These are phyloP conservation scores for zebrafish (Danio rerio) DNA, from an alignment of 2,113 vertebrate species.

Conservation along the genomic window GRCz12tu NC_133180.1:77476501-77477000, in stretches of 20 bases:
- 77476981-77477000: no score
- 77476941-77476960: no score
- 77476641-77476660: neutral
- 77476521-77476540: neutral
- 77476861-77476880: no score
- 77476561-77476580: neutral
- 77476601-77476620: neutral
- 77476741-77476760: neutral
- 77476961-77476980: no score
- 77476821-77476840: neutral
- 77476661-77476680: neutral
- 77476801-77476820: neutral
- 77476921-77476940: no score
- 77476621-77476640: neutral
- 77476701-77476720: neutral
- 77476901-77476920: no score
- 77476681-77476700: neutral
- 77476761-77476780: neutral
- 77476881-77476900: no score
- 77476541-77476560: neutral
- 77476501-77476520: neutral
- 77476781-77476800: neutral
- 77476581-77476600: neutral
- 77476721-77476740: neutral
- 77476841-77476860: neutral